phyloP scores from a whole-genome alignment of 2,888 invertebrate species.

The Ctena decussata region DNA sequence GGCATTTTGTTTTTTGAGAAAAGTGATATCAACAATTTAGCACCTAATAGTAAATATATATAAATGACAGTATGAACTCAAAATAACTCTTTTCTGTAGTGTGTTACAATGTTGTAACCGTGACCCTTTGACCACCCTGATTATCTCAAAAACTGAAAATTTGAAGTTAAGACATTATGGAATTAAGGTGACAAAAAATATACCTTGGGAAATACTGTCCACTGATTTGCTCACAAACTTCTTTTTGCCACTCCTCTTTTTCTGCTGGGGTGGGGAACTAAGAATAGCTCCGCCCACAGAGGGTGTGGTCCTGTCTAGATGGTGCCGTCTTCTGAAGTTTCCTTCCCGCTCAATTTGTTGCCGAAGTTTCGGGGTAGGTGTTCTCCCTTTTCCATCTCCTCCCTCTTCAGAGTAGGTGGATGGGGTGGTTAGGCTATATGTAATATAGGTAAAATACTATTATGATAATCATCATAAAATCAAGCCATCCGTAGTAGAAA shows the following conservation, averaged over 20 bases:
- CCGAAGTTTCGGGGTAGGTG: slow-evolving; percentile 80
- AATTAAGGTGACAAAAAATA: not conserved
- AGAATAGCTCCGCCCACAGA: slow-evolving; percentile 83
- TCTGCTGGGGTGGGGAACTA: slow-evolving; percentile 72
- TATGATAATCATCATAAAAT: no score
- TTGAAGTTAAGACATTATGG: no score
- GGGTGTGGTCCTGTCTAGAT: slow-evolving; percentile 85
- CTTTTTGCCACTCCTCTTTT: slow-evolving; percentile 57
- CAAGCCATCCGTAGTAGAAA: no score
- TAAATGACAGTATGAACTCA: no score
- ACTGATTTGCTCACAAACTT: slow-evolving; percentile 62
- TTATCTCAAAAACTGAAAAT: no score
- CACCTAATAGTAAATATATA: no score
- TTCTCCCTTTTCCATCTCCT: slow-evolving; percentile 68
- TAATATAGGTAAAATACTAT: no score
- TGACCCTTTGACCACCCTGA: no score
- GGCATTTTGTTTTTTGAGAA: no score
- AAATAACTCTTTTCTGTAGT: no score
- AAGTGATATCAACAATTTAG: no score
- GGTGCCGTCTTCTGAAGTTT: slow-evolving; percentile 74
- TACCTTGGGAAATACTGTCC: slow-evolving; percentile 59
- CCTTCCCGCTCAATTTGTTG: slow-evolving; percentile 46
- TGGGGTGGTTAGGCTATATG: slow-evolving; percentile 30
- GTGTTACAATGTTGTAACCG: no score
- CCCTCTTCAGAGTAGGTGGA: slow-evolving; percentile 35